Evolutionary conservation across 53 echinoderm and acorn worm genomes (phyloP), one percentile per base, ranked within the genome.

Genomic region (Paracentrotus lividus): DNA sequence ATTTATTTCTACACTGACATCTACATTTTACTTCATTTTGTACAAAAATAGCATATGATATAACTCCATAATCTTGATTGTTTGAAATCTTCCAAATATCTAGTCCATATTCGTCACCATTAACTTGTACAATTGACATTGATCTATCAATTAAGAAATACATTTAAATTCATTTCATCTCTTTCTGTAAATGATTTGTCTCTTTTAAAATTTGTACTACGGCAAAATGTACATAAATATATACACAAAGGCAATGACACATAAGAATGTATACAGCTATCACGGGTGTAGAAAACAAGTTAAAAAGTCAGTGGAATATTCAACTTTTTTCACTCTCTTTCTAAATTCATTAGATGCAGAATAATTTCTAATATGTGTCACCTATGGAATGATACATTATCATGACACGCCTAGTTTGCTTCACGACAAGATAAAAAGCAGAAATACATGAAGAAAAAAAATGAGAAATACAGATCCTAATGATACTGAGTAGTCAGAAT

Each of bases 171-270:
- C 15, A 7, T 42, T 20, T 34, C 57, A 34, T 45, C 89, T 45
- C 24, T 61, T 57, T 89, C 61, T 59, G 42, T 89, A 42, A 89
- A 89, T 89, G 89, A 89, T 89, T n/a, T 89, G 66, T 89, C 44
- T 89, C 89, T 92, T 58, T n/a, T 40, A 78, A 24, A 78, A 55
- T 78, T 58, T 92, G 77, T 52, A 78, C 81, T 78, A 92, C 56
- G 42, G 92, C 92, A 92, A 92, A 90, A 92, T 92, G 57, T 92
- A 92, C 92, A 92, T 36, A 92, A 77, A 78, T 78, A 92, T 92
- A 92, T 92, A 92, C 92, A 92, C 92, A 92, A 81, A 92, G 92
- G 92, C 92, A 92, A 78, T 57, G 49, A 72, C 65, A 32, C 56
- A 90, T 38, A 91, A 76, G 38, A 92, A 78, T 92, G 58, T 92